phyloP scores from a whole-genome alignment of 2,113 vertebrate genomes.

The Taxidea taxus region DNA sequence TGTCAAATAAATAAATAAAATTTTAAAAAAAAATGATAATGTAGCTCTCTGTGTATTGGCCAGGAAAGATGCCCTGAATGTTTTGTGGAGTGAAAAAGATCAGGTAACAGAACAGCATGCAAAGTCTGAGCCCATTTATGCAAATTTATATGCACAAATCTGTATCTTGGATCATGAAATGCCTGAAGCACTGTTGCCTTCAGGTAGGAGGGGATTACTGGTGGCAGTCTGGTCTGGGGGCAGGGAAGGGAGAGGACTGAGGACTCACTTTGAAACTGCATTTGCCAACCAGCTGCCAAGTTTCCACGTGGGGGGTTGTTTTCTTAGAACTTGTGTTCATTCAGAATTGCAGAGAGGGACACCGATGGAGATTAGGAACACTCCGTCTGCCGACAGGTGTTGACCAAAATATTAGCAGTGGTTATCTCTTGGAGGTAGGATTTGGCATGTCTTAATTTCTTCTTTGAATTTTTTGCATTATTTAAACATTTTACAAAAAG shows the following conservation, averaged over 20 bases:
- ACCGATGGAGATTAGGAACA: background rate
- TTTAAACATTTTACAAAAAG: background rate
- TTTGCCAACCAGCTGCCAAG: background rate
- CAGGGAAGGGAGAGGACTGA: background rate
- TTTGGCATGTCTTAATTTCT: background rate
- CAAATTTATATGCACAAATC: background rate
- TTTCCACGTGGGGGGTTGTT: background rate
- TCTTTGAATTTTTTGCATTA: constrained; percentile 20
- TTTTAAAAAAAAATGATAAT: constrained; percentile 66
- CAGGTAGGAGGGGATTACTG: constrained; percentile 4
- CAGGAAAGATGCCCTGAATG: constrained; percentile 38
- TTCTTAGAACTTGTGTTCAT: background rate
- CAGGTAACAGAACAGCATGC: constrained; percentile 14
- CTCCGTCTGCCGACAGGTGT: background rate
- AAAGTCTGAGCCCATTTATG: background rate
- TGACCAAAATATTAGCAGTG: background rate
- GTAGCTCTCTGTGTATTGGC: constrained; percentile 2
- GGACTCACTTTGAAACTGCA: background rate
- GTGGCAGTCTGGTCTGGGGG: background rate
- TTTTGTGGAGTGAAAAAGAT: constrained; percentile 9
- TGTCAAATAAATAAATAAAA: too few species aligned
- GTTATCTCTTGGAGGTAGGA: constrained; percentile 21
- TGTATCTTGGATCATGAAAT: background rate
- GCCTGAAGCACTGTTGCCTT: background rate
- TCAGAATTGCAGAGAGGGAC: background rate